A percentile compares a stretch with the other conserved stretches of the same genome.
phyloP scores from a whole-genome alignment of 2,797 vertebrate species.

The Gymnothorax javanicus region DNA sequence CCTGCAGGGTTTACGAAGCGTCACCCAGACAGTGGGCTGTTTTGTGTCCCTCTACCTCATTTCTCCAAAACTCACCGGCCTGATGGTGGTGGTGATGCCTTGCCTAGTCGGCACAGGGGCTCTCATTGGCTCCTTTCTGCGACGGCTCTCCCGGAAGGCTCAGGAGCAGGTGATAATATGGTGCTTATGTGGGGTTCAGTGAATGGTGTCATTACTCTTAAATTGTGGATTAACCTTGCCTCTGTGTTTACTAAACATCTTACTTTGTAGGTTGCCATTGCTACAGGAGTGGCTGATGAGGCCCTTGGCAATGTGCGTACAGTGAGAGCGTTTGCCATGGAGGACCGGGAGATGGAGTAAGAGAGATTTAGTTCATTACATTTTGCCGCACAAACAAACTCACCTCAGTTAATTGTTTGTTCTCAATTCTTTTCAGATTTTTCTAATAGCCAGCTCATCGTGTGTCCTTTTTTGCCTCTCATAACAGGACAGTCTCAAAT shows the following conservation, averaged over 20 bases:
- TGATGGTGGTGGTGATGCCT: conserved; percentile 84
- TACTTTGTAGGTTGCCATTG: conserved; percentile 81
- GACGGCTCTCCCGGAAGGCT: conserved; percentile 83
- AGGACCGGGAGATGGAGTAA: conserved; percentile 84
- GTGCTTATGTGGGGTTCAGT: background rate
- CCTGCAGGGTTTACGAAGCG: conserved; percentile 86
- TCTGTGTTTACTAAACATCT: too few relatives aligned
- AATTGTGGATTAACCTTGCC: too few relatives aligned
- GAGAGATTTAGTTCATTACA: conserved; percentile 46
- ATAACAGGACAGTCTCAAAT: background rate
- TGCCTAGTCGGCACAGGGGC: conserved; percentile 82
- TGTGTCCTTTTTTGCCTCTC: background rate
- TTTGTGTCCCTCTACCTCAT: conserved; percentile 89
- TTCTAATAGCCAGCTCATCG: background rate
- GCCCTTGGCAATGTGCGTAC: conserved; percentile 90
- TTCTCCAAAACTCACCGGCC: conserved; percentile 86
- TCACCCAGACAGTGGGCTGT: conserved; percentile 88
- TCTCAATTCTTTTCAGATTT: background rate
- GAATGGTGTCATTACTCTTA: too few relatives aligned
- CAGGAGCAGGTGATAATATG: conserved; percentile 85
- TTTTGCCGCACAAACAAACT: background rate
- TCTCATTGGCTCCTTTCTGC: conserved; percentile 84
- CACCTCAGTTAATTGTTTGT: background rate
- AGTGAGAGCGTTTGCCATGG: conserved; percentile 94
- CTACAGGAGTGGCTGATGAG: conserved; percentile 89